Base-by-base conservation (phyloP, 2,888 invertebrate genomes). In the Hoplodrina ambigua region DNA sequence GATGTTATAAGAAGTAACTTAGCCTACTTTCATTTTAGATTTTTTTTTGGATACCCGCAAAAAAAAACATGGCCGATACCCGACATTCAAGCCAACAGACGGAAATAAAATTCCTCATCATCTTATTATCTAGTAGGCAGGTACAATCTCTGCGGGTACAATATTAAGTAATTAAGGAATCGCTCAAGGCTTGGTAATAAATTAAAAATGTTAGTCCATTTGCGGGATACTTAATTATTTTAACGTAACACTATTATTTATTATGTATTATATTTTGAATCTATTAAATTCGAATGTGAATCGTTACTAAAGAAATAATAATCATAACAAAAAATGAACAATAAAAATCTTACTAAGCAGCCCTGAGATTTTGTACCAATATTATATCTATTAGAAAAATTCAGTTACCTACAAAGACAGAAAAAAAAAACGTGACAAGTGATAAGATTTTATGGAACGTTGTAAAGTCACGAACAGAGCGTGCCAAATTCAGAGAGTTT, bases 371-470 rank as follows among this genome's bases (percentile, higher is more conserved):
- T 13, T 46, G 46, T 46, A 17, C 20, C 8, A 52, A 20, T 41
- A 49, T 17, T 15, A 20, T 4, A 33, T 37, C 15, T 25, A 19
- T 3, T 19, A 19, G 13, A 37, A 5, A n/a, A 53, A 53, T 59
- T 46, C 46, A 46, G 11, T 46, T 46, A 17, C 17, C 5, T 46
- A 46, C 46, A 46, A 17, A 46, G 46, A 46, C 17, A 46, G 54
- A 60, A 56, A 66, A 60, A 56, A 66, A 53, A 52, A 70, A 53
- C 10, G 20, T 53, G 49, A 69, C 17, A 50, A 73, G 55, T 54
- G 60, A 73, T 73, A 80, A 67, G 13, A 71, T 74, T 80, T 74
- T 68, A 78, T 69, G 69, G 49, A 56, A 62, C 20, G 50, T 53
- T 64, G 69, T 69, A 63, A 64, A 72, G 64, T 80, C 57, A 64